phyloP scores from a whole-genome alignment of 2,888 invertebrate genomes.

The Drosophila rellima region DNA sequence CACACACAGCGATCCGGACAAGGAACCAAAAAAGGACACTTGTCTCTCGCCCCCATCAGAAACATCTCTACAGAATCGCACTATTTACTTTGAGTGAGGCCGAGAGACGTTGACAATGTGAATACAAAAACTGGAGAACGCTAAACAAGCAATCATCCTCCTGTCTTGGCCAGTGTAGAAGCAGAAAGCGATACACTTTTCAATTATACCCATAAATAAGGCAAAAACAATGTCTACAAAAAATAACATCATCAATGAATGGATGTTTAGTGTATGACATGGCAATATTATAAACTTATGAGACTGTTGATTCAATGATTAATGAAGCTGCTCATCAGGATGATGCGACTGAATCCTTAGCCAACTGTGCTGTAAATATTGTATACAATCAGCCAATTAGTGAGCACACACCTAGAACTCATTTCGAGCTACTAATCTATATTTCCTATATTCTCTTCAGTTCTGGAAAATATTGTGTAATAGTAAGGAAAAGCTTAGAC shows the following conservation, averaged over 20 bases:
- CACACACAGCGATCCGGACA: slow-evolving; percentile 37
- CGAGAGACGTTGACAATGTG: slow-evolving; percentile 27
- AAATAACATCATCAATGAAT: background rate
- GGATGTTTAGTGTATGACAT: slow-evolving; percentile 9
- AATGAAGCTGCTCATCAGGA: too few species aligned
- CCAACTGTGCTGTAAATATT: background rate
- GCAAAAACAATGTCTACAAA: background rate
- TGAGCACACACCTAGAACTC: background rate
- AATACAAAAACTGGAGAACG: slow-evolving; percentile 12
- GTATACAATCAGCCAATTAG: background rate
- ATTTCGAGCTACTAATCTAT: background rate
- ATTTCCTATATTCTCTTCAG: background rate
- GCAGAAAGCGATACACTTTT: slow-evolving; percentile 15
- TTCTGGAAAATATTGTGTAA: background rate
- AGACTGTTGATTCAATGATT: slow-evolving; percentile 52
- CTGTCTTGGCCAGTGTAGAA: background rate
- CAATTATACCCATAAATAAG: slow-evolving; percentile 17
- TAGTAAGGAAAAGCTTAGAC: too few species aligned
- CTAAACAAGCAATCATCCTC: slow-evolving; percentile 22
- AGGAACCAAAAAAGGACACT: slow-evolving; percentile 20
- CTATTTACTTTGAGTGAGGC: slow-evolving; percentile 45
- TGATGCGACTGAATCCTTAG: background rate
- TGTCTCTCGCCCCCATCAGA: background rate
- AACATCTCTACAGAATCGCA: slow-evolving; percentile 20
- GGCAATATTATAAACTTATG: slow-evolving; percentile 4